Conservation (phyloP, 2,797 vertebrate species). For the Falco naumanni region DNA sequence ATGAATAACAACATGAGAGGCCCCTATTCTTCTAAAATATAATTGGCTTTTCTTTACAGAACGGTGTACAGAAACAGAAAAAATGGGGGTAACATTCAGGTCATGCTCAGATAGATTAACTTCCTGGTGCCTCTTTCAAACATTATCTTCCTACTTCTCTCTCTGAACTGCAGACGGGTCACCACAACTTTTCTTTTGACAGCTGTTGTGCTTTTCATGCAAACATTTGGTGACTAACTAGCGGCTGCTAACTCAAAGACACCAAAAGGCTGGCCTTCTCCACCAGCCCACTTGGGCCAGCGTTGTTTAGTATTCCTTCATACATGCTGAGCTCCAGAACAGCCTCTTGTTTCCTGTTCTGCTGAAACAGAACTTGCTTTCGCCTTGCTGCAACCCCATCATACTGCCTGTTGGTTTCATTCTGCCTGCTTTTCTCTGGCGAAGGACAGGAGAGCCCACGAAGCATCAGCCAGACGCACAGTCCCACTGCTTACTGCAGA, state of each 20-base stretch:
- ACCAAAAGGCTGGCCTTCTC: background rate
- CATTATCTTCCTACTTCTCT: background rate
- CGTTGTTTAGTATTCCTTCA: background rate
- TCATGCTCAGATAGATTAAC: background rate
- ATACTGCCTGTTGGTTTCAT: background rate
- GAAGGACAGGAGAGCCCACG: rapidly evolving
- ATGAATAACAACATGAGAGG: slow-evolving; percentile 53
- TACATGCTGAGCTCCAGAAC: background rate
- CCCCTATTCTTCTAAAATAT: slow-evolving; percentile 49
- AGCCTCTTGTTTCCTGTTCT: background rate
- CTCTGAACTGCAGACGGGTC: background rate
- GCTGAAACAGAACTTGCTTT: background rate
- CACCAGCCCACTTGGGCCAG: background rate
- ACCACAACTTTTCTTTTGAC: background rate
- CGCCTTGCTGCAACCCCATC: rapidly evolving
- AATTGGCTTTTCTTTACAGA: slow-evolving; percentile 52
- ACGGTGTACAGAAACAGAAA: background rate
- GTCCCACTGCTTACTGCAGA: background rate
- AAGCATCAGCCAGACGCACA: background rate
- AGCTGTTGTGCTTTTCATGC: background rate
- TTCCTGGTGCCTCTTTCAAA: background rate
- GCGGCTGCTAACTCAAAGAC: background rate
- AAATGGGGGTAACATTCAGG: slow-evolving; percentile 12
- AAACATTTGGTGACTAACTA: background rate
- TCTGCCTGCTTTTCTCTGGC: background rate